Percentiles rank a stretch among this genome's conserved stretches.
These are phyloP conservation scores for Felis catus DNA, from an alignment of 2,113 vertebrate species.

Conservation along the genomic window DNA sequence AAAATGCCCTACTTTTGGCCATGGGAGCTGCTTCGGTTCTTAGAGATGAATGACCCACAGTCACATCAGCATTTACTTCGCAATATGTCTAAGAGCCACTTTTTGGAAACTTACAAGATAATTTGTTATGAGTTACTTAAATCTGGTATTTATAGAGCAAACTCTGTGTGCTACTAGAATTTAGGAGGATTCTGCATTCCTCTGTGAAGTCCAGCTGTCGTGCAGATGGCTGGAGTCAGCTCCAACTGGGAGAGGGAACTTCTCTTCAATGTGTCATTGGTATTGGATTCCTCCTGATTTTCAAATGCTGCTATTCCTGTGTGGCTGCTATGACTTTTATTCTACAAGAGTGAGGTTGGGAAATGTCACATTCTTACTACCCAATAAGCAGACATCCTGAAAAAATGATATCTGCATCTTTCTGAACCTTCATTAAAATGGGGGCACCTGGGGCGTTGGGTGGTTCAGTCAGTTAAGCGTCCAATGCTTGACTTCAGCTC, in stretches of 20 bases:
- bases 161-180: not conserved
- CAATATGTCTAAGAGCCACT: not conserved
- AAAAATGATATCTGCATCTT: not conserved
- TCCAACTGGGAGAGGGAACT: not conserved
- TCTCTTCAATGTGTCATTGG: not conserved
- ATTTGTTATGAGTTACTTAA: constrained; percentile 1
- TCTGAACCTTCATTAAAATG: not conserved
- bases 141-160: not conserved
- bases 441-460: too few species aligned
- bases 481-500: too few species aligned
- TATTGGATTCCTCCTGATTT: not conserved
- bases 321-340: not conserved
- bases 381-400: not conserved
- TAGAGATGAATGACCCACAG: not conserved
- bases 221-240: not conserved
- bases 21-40: not conserved
- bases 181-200: not conserved
- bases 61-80: not conserved
- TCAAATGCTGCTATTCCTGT: not conserved
- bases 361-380: not conserved
- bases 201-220: not conserved
- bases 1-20: not conserved
- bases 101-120: constrained; percentile 33
- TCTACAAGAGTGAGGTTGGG: not conserved
- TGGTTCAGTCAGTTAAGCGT: too few species aligned